A percentile compares a stretch with the other conserved stretches of the same genome.
Evolutionary conservation across 2,113 vertebrate genomes (phyloP).

Genomic region (Eudyptes chrysolophus): DNA sequence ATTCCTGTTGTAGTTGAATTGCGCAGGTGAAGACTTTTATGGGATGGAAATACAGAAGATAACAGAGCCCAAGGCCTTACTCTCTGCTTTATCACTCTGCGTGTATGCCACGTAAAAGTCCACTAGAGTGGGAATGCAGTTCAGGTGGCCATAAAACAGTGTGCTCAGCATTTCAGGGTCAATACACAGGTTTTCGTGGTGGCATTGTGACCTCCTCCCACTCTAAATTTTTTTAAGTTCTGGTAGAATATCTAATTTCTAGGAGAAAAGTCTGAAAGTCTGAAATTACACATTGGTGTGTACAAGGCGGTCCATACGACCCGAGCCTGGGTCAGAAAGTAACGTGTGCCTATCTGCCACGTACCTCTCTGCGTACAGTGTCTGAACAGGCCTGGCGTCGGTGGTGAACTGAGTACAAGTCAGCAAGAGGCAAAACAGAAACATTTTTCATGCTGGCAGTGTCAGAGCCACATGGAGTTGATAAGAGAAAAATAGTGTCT

Average conservation of each 20-base stretch:
- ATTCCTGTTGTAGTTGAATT: background rate
- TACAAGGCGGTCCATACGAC: rapidly evolving
- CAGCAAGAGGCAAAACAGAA: background rate
- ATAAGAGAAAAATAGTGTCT: background rate
- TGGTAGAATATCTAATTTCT: background rate
- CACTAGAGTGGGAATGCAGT: background rate
- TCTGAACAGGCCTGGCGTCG: background rate
- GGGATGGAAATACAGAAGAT: background rate
- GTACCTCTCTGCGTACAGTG: rapidly evolving
- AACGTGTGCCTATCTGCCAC: rapidly evolving
- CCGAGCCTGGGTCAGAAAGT: background rate
- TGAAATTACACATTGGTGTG: background rate
- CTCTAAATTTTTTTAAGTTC: background rate
- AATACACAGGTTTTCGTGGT: background rate
- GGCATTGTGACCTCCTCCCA: background rate
- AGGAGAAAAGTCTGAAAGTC: background rate
- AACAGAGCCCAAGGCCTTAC: background rate
- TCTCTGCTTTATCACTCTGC: background rate
- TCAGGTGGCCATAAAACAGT: background rate
- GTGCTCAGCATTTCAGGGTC: rapidly evolving
- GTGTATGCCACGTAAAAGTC: background rate
- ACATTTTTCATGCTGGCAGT: background rate
- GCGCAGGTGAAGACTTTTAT: background rate
- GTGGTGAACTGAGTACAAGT: background rate
- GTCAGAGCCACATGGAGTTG: background rate